Evolutionary conservation across 2,113 vertebrate genomes (phyloP), one percentile per base, ranked within the genome.

Genomic region (Xiphorhynchus elegans): DNA sequence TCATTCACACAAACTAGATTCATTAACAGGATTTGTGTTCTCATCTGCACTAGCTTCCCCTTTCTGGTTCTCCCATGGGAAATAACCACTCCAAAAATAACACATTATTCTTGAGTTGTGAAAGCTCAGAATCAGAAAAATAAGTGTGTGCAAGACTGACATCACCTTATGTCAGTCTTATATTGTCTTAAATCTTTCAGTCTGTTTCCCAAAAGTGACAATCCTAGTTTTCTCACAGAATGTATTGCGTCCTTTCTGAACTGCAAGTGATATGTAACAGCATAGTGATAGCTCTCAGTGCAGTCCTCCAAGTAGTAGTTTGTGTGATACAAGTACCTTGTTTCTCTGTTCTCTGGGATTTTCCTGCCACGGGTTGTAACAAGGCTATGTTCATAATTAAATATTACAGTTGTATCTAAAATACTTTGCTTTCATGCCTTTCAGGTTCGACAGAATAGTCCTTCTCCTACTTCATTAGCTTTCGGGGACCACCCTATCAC

Each of bases 401-500:
- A 12, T 78, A 42, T 63, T 80, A 44, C 24, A 70, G 10, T 47
- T 58, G 16, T 83, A 26, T 73, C 67, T 88, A 50, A 91, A 85
- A 79, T 87, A 37, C 59, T 92, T 81, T 76, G 50, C 50, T 87
- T 90, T 84, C 53, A 2, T 95, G 12, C 92, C 40, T 98, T 98
- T 92, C 96, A 99, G 99, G 98, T 99, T 97, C 98, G 99, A 97
- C 99, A 99, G 98, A 99, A 99, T 98, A 99, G 99, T 96, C 99
- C 99, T 95, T 99, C 99, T 97, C 99, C 99, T 97, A 99, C 99
- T 95, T 98, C 98, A 93, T 98, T 99, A 98, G 99, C 98, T 98
- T 99, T 99, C 46, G 99, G 98, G 98, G 99, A 99, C 98, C 99
- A 99, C 96, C 98, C 99, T 98, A 97, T 98, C 96, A 59, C 98